Evolutionary conservation across 2,797 vertebrate species (phyloP).

Genomic region (Podarcis lilfordi): DNA sequence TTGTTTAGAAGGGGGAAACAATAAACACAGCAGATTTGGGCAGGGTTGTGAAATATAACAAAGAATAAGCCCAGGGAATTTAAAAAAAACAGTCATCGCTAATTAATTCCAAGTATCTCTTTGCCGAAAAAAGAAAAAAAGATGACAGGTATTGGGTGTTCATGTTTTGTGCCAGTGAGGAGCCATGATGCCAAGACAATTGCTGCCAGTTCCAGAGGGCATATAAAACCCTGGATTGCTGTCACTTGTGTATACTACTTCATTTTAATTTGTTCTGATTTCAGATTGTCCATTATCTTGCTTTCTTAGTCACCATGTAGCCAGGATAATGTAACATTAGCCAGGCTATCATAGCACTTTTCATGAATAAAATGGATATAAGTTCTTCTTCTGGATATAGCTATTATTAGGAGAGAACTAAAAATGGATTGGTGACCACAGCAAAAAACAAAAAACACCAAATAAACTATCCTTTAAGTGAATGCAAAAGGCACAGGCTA

Average conservation of each 20-base stretch:
- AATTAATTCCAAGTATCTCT: conserved; percentile 7
- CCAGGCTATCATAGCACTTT: conserved; percentile 12
- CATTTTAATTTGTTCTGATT: conserved; percentile 39
- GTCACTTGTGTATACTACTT: conserved; percentile 37
- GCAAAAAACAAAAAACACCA: not conserved
- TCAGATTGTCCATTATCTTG: conserved; percentile 14
- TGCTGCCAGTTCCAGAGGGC: not conserved
- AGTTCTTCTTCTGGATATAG: not conserved
- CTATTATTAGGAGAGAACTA: conserved; percentile 17
- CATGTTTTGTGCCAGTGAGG: conserved; percentile 8
- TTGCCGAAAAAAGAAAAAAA: conserved; percentile 13
- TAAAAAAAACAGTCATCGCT: conserved; percentile 25
- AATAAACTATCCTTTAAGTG: not conserved
- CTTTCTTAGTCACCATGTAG: conserved; percentile 17
- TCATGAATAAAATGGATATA: not conserved
- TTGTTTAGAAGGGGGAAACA: conserved; percentile 38
- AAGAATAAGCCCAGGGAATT: conserved; percentile 42
- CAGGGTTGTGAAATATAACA: conserved; percentile 58
- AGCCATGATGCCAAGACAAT: not conserved
- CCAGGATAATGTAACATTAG: conserved; percentile 36
- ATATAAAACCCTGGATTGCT: not conserved
- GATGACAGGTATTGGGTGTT: not conserved
- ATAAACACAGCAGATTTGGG: conserved; percentile 55
- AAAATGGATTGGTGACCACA: conserved; percentile 22
- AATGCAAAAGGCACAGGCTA: conserved; percentile 35